Base-by-base conservation (phyloP, 1,140 invertebrate species). In the Formica selysi region DNA sequence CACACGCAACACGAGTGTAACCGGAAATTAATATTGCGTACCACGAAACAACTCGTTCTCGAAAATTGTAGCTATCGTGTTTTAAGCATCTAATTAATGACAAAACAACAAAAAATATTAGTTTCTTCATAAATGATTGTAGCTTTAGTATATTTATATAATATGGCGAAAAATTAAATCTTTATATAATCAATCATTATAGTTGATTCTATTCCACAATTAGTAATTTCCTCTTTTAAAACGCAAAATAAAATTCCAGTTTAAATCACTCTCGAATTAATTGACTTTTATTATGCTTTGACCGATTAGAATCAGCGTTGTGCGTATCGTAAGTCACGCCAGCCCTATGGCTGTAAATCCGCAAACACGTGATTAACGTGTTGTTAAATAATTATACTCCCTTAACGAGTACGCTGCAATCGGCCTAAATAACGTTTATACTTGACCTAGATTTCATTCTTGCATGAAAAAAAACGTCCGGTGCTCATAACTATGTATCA, bases 371-470 rank as follows among this genome's bases (percentile, higher is more conserved):
- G 16, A 83, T 83, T 74, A 83, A 83, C 80, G 36, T 26, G 80
- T 36, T 32, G 79, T 76, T 83, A 83, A 83, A 74, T 83, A 83
- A 83, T 83, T 76, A 83, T 76, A 54, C 38, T 76, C 8, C 6
- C 44, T 83, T 83, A 83, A 38, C 51, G 44, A n/a, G 48, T 36
- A 29, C 22, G 19, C 13, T 11, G 29, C 80, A 19, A 62, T n/a
- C n/a, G 26, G 29, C 48, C 79, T 59, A 67, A 67, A 44, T 79
- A 64, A 62, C 38, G 41, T 62, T 59, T 51, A 76, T 74, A 59
- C 68, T 74, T 83, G 80, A 74, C 80, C 80, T 61, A 76, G 67
- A 74, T 83, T 83, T 70, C 64, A 70, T 54, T 70, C 32, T 68
- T 70, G 32, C 32, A 13, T 41, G 22, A 13, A 70, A 64, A 68